Conservation (phyloP, 2,797 vertebrate genomes). For the Argyrosomus regius region DNA sequence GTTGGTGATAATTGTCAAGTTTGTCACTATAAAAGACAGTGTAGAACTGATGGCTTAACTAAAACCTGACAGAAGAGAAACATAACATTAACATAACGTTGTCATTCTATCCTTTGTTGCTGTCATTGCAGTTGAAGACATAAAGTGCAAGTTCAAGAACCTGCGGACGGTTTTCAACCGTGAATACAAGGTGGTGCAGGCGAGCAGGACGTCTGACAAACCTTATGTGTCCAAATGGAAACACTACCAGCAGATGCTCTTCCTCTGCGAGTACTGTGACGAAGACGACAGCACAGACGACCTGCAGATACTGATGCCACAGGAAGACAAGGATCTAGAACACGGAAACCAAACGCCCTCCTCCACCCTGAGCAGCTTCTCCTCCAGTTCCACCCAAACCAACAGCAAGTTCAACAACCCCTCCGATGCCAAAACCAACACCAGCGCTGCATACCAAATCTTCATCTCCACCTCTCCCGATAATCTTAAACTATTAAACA, state of each 20-base stretch:
- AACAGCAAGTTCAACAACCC: slow-evolving; percentile 13
- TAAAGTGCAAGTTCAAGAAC: slow-evolving; percentile 79
- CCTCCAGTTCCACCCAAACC: slow-evolving; percentile 42
- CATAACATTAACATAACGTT: no score
- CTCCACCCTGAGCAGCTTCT: slow-evolving; percentile 44
- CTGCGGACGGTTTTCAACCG: slow-evolving; percentile 75
- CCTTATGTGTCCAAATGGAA: slow-evolving; percentile 73
- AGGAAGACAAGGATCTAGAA: slow-evolving; percentile 45
- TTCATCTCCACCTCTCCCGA: slow-evolving; percentile 28
- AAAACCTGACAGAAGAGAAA: no score
- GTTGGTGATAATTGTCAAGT: not conserved
- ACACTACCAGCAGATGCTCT: slow-evolving; percentile 74
- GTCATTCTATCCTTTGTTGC: not conserved
- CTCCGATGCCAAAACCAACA: not conserved
- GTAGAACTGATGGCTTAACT: not conserved
- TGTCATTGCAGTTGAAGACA: slow-evolving; percentile 65
- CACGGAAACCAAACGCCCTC: slow-evolving; percentile 9
- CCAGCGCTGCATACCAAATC: slow-evolving; percentile 5
- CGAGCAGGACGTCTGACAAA: slow-evolving; percentile 34
- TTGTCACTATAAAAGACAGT: not conserved
- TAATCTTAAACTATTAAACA: not conserved
- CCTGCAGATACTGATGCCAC: slow-evolving; percentile 8
- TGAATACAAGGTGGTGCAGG: slow-evolving; percentile 62
- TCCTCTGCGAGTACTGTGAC: slow-evolving; percentile 69
- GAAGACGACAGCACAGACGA: slow-evolving; percentile 54